phyloP scores from a whole-genome alignment of 2,797 vertebrate genomes.

The Enteromius radiatus region DNA sequence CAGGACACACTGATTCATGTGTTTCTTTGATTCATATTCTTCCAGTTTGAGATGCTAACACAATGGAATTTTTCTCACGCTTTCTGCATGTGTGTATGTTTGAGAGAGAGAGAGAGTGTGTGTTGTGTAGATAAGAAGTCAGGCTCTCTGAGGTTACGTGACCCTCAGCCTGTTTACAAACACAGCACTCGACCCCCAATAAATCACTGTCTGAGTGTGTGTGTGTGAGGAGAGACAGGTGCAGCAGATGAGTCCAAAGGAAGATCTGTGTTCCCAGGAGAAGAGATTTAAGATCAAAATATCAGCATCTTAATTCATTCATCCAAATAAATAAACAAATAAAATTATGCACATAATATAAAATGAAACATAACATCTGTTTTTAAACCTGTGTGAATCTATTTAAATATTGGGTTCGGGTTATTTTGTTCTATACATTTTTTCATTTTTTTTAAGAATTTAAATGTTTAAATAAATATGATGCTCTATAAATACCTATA shows the following conservation, averaged over 20 bases:
- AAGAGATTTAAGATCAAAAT: slow-evolving; percentile 10
- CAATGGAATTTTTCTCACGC: neutral
- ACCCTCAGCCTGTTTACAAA: slow-evolving; percentile 49
- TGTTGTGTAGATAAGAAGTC: slow-evolving; percentile 33
- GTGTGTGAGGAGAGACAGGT: slow-evolving; percentile 36
- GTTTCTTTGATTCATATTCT: neutral
- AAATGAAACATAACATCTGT: neutral
- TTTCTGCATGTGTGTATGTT: neutral
- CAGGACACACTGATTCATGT: neutral
- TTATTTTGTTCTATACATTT: no score
- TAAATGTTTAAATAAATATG: neutral
- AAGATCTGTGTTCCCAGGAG: slow-evolving; percentile 39
- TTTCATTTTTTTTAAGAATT: neutral
- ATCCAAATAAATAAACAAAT: neutral
- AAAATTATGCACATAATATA: neutral
- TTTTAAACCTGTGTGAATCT: neutral
- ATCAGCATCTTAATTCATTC: neutral
- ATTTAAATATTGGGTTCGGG: neutral
- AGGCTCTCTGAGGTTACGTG: slow-evolving; percentile 24
- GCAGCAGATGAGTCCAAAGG: slow-evolving; percentile 1
- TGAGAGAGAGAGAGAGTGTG: slow-evolving; percentile 18
- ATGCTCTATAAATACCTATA: neutral
- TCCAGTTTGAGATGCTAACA: neutral
- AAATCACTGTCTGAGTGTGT: slow-evolving; percentile 33
- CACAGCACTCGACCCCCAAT: slow-evolving; percentile 19